Conservation (phyloP, 2,113 vertebrate genomes). For the Rattus norvegicus region DNA sequence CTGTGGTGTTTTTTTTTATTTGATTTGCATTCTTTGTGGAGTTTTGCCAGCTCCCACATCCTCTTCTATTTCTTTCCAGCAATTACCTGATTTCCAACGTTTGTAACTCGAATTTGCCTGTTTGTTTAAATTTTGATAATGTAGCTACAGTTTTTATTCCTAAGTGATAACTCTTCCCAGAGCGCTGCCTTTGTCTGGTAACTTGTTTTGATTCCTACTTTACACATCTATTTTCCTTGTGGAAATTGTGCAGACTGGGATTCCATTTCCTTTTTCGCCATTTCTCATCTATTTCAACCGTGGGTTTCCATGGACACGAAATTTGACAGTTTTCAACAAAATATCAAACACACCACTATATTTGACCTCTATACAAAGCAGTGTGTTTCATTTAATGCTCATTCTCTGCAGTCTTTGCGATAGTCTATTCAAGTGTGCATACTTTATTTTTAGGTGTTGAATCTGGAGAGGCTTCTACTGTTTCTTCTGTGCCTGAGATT, state of each 20-base stretch:
- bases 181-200: background rate
- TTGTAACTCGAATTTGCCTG: background rate
- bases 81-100: background rate
- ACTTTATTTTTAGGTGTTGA: background rate
- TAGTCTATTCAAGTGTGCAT: background rate
- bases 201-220: background rate
- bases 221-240: background rate
- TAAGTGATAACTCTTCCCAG: background rate
- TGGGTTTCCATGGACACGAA: background rate
- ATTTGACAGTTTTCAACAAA: background rate
- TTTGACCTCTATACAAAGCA: background rate
- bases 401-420: background rate
- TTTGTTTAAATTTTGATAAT: background rate
- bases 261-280: background rate
- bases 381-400: background rate
- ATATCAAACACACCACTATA: background rate
- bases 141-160: background rate
- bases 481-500: too few species aligned
- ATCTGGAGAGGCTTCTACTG: too few species aligned
- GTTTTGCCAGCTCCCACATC: background rate
- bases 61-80: background rate
- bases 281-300: background rate
- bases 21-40: background rate
- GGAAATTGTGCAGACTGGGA: background rate
- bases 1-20: background rate